phyloP scores from a whole-genome alignment of 2,797 vertebrate species.

The Muscicapa striata region DNA sequence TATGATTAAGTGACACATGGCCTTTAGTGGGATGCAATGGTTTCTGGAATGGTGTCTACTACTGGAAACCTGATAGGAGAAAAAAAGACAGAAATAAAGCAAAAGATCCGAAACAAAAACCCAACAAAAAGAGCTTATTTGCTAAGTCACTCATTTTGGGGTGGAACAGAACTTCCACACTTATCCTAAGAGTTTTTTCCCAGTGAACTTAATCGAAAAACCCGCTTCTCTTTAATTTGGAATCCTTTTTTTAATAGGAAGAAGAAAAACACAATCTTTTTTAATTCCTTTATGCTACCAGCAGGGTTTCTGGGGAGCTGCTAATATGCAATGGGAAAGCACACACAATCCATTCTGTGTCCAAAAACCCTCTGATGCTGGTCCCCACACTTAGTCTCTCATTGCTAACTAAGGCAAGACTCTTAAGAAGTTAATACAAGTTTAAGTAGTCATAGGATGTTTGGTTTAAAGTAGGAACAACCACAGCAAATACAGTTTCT shows the following conservation, averaged over 20 bases:
- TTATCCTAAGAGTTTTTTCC: background rate
- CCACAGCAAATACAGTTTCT: background rate
- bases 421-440: background rate
- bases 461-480: background rate
- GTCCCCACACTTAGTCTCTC: background rate
- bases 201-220: background rate
- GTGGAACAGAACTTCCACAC: background rate
- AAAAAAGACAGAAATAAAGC: background rate
- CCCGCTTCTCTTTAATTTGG: background rate
- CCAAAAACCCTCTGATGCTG: background rate
- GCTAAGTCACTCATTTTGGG: background rate
- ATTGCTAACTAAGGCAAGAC: background rate
- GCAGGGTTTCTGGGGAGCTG: background rate
- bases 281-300: background rate
- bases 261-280: background rate
- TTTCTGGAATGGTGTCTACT: background rate
- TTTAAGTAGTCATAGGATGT: background rate
- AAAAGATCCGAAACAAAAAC: background rate
- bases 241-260: background rate
- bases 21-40: slow-evolving; percentile 7
- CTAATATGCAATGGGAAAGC: background rate
- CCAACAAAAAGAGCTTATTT: background rate
- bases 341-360: background rate
- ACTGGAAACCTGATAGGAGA: background rate
- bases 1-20: slow-evolving; percentile 43